These are phyloP conservation scores for Apantesis nais DNA, from an alignment of 2,888 invertebrate genomes.

Conservation along the genomic window DNA sequence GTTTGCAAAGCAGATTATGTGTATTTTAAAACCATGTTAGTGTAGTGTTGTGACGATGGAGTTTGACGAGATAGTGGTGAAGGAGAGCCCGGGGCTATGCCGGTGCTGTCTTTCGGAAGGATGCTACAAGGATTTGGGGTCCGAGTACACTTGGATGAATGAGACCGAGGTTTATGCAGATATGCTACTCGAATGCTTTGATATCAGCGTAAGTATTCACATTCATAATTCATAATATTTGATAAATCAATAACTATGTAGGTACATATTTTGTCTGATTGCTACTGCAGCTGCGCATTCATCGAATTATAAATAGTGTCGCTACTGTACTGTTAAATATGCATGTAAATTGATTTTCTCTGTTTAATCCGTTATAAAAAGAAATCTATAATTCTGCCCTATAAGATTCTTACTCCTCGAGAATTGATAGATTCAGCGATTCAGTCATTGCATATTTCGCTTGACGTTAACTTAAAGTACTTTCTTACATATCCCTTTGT, in stretches of 20 bases:
- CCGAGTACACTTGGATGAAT: slow-evolving; percentile 79
- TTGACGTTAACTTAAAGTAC: background rate
- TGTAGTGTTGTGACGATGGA: slow-evolving; percentile 65
- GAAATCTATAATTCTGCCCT: background rate
- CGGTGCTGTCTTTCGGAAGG: slow-evolving; percentile 82
- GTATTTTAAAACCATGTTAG: slow-evolving; percentile 31
- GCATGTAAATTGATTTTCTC: background rate
- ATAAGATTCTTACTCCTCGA: background rate
- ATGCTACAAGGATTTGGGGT: slow-evolving; percentile 77
- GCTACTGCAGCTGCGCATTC: background rate
- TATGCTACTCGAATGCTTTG: slow-evolving; percentile 80
- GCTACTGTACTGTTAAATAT: background rate
- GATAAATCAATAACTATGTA: background rate
- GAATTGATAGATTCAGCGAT: background rate
- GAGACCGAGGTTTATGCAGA: slow-evolving; percentile 81
- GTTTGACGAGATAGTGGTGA: slow-evolving; percentile 75
- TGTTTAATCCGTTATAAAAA: background rate
- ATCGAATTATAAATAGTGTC: background rate
- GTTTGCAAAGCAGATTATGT: background rate
- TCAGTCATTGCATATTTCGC: background rate
- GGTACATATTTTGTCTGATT: background rate
- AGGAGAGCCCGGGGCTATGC: slow-evolving; percentile 79
- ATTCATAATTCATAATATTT: background rate
- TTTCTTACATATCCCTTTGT: no score
- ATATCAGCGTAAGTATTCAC: slow-evolving; percentile 73